These are phyloP conservation scores for Loris lydekkerianus DNA, from an alignment of 2,797 vertebrate genomes.

Conservation along the genomic window DNA sequence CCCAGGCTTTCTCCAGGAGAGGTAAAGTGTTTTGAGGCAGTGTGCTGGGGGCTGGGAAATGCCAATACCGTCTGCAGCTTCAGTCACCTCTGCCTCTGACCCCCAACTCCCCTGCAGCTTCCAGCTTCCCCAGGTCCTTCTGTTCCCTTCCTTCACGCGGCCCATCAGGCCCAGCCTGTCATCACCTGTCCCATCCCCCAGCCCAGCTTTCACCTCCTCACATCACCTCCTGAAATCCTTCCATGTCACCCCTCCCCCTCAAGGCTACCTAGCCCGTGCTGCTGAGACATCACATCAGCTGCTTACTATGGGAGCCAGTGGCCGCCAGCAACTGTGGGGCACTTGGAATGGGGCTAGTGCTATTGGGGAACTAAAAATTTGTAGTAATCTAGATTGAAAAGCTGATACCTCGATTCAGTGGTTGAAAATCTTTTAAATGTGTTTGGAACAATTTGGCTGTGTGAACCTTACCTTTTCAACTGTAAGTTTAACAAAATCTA, in stretches of 20 bases:
- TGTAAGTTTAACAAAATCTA: neutral
- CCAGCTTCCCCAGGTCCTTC: neutral
- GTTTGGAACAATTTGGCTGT: neutral
- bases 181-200: neutral
- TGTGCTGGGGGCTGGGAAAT: neutral
- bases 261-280: too few relatives aligned
- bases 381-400: neutral
- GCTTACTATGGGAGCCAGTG: neutral
- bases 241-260: neutral
- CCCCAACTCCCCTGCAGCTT: neutral
- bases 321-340: fast-evolving
- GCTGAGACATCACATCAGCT: neutral
- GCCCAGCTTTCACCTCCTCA: neutral
- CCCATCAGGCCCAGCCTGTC: too few relatives aligned
- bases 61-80: neutral
- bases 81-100: neutral
- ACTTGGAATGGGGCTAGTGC: neutral
- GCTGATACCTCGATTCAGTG: neutral
- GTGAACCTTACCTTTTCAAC: neutral
- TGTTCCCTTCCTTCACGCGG: neutral
- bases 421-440: neutral
- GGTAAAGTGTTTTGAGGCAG: neutral
- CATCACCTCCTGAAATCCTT: neutral
- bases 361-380: neutral
- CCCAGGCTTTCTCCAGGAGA: neutral